Conservation (phyloP, 2,888 invertebrate species). For the Gonocerus acuteangulatus region DNA sequence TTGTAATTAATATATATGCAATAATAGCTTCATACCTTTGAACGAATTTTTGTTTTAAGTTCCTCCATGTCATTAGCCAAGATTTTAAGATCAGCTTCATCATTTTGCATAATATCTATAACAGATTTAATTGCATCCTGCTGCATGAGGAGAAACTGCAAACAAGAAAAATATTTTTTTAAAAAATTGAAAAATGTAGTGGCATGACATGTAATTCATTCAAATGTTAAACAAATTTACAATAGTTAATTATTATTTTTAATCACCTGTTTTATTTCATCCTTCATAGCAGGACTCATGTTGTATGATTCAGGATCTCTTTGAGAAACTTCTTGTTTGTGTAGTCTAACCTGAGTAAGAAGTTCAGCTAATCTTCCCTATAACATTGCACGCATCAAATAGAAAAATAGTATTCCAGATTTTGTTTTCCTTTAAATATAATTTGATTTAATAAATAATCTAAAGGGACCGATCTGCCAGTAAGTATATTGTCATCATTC, state of each 20-base stretch:
- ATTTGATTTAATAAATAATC: too few relatives aligned
- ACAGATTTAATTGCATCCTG: constrained; percentile 83
- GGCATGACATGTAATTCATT: too few relatives aligned
- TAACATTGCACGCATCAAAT: constrained; percentile 35
- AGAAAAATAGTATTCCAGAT: constrained; percentile 27
- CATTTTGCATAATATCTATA: constrained; percentile 72
- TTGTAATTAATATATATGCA: too few relatives aligned
- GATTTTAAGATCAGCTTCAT: constrained; percentile 66
- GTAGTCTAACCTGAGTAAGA: constrained; percentile 75
- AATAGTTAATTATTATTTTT: too few relatives aligned
- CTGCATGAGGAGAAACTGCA: constrained; percentile 72
- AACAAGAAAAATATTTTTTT: constrained; percentile 31
- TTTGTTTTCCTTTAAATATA: too few relatives aligned
- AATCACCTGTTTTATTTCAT: too few relatives aligned
- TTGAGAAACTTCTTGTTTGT: constrained; percentile 50
- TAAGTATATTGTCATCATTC: too few relatives aligned
- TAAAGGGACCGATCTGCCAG: too few relatives aligned
- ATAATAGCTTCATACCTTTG: background rate
- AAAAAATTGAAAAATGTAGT: background rate
- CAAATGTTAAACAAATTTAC: too few relatives aligned
- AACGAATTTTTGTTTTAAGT: background rate
- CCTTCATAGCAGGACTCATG: constrained; percentile 57
- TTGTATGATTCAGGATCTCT: constrained; percentile 59
- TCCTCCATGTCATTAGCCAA: constrained; percentile 46
- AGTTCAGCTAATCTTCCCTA: constrained; percentile 85